Conservation (phyloP, 2,888 invertebrate genomes). For the Keiferia lycopersicella region DNA sequence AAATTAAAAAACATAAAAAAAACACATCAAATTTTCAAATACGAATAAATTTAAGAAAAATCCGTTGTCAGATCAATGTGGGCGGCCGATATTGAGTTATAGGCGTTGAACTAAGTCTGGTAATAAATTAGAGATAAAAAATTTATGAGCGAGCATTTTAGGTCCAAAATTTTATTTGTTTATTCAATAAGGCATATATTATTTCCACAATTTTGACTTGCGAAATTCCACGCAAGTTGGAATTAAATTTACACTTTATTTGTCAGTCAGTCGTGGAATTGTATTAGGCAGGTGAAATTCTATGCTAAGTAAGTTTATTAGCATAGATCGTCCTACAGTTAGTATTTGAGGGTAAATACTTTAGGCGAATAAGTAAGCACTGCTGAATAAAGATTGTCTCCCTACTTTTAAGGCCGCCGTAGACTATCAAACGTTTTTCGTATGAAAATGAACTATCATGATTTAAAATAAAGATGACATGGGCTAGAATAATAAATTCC, state of each 20-base stretch:
- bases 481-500: too few relatives aligned
- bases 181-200: constrained; percentile 1
- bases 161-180: constrained; percentile 12
- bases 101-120: constrained; percentile 2
- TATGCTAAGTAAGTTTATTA: not conserved
- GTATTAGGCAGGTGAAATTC: not conserved
- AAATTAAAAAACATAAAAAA: not conserved
- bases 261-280: constrained; percentile 19
- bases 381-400: not conserved
- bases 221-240: not conserved
- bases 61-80: constrained; percentile 15
- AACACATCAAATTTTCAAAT: constrained; percentile 1
- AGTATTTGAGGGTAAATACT: not conserved
- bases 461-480: too few relatives aligned
- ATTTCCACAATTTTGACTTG: not conserved
- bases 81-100: constrained; percentile 21
- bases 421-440: too few relatives aligned
- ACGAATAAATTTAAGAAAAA: not conserved
- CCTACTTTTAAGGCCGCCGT: too few relatives aligned
- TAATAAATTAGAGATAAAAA: constrained; percentile 20
- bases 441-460: too few relatives aligned
- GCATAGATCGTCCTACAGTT: not conserved
- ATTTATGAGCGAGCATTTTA: constrained; percentile 19
- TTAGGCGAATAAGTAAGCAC: not conserved
- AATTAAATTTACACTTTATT: constrained; percentile 5